Evolutionary conservation across 2,113 vertebrate species (phyloP).

Genomic region (Hippocampus guttulatus): DNA sequence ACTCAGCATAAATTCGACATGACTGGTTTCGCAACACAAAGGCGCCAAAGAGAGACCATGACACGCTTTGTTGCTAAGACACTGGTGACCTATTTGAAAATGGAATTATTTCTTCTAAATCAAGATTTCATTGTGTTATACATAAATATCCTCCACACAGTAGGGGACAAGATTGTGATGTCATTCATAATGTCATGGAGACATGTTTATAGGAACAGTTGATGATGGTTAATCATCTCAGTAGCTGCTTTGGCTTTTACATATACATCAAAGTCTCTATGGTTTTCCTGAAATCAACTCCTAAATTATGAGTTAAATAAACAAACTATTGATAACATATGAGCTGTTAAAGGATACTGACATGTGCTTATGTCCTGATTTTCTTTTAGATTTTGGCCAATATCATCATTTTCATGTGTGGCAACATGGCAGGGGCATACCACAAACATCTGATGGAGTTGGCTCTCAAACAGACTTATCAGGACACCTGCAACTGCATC

Average conservation of each 20-base stretch:
- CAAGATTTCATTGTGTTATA: neutral
- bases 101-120: neutral
- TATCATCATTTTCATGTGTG: slow-evolving; percentile 92
- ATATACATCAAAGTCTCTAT: neutral
- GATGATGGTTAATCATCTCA: neutral
- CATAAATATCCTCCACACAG: neutral
- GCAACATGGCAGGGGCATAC: slow-evolving; percentile 93
- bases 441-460: slow-evolving; percentile 97
- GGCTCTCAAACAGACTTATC: slow-evolving; percentile 90
- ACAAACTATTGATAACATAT: neutral
- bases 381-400: slow-evolving; percentile 87
- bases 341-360: slow-evolving; percentile 1
- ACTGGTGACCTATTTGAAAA: neutral
- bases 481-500: slow-evolving; percentile 97
- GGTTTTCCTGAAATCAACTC: neutral
- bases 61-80: neutral
- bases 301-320: neutral
- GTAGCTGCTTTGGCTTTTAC: neutral
- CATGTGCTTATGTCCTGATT: slow-evolving; percentile 13
- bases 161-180: neutral
- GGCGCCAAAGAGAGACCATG: neutral
- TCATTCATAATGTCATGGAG: slow-evolving; percentile 1
- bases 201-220: neutral
- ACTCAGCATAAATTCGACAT: neutral
- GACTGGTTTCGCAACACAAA: neutral